A percentile compares a stretch with the other conserved stretches of the same genome.
Evolutionary conservation across 2,888 invertebrate genomes (phyloP).

Genomic region (Ditula angustiorana): DNA sequence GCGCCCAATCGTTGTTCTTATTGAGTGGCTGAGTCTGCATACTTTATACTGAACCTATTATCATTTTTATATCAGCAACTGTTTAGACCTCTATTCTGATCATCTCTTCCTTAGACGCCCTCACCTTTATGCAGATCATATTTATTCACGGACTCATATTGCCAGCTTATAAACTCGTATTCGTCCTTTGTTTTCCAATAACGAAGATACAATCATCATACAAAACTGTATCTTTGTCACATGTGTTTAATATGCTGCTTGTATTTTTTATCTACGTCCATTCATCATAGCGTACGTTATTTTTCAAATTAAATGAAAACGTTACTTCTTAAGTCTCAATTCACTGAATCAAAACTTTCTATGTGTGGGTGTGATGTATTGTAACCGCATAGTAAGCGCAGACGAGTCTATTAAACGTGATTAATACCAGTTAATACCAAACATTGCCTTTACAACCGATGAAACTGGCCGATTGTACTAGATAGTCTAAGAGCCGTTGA

Average conservation of each 20-base stretch:
- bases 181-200: no score
- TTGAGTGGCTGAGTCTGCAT: no score
- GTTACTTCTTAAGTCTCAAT: constrained; percentile 36
- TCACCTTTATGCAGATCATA: no score
- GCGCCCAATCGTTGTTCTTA: no score
- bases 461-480: constrained; percentile 31
- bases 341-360: constrained; percentile 41
- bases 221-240: neutral
- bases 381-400: constrained; percentile 39
- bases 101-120: no score
- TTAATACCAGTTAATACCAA: constrained; percentile 52
- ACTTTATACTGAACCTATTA: no score
- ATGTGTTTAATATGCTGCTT: neutral
- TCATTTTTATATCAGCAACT: no score
- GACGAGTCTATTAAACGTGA: constrained; percentile 54
- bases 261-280: neutral
- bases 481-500: constrained; percentile 24
- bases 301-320: constrained; percentile 29
- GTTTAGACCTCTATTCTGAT: no score
- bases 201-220: neutral
- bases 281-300: constrained; percentile 20
- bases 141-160: no score
- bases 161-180: no score
- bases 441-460: constrained; percentile 38
- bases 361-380: constrained; percentile 44